These are phyloP conservation scores for Basileuterus tristriatus DNA, from an alignment of 2,797 vertebrate species.

Conservation along the genomic window DNA sequence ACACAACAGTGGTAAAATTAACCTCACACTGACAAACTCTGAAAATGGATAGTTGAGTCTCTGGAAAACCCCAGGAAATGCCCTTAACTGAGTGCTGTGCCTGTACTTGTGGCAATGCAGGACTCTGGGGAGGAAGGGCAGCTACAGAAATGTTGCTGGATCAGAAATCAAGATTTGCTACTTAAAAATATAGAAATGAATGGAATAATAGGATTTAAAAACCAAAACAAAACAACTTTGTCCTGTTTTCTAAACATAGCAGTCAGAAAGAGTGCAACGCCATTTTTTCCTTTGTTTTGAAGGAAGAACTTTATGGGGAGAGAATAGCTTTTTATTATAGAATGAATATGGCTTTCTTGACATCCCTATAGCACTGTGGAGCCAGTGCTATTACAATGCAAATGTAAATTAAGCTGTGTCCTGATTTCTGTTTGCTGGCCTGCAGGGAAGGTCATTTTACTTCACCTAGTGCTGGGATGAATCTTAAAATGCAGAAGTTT, in stretches of 20 bases:
- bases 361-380: background rate
- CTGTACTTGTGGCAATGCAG: background rate
- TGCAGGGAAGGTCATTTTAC: background rate
- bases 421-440: background rate
- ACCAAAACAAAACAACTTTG: background rate
- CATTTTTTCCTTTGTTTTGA: background rate
- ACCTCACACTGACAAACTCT: background rate
- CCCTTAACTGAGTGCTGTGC: background rate
- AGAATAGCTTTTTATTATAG: background rate
- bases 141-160: background rate
- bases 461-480: background rate
- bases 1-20: background rate
- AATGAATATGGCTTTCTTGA: background rate
- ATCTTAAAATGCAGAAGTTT: background rate
- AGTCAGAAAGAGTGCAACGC: background rate
- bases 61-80: background rate
- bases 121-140: background rate
- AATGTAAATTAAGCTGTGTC: background rate
- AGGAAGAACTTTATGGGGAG: background rate
- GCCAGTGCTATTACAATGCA: background rate
- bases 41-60: background rate
- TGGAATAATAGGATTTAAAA: background rate
- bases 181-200: background rate
- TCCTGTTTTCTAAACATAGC: background rate
- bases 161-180: background rate